Conservation (phyloP, 2,113 vertebrate species). For the Forbesichthys agassizii region DNA sequence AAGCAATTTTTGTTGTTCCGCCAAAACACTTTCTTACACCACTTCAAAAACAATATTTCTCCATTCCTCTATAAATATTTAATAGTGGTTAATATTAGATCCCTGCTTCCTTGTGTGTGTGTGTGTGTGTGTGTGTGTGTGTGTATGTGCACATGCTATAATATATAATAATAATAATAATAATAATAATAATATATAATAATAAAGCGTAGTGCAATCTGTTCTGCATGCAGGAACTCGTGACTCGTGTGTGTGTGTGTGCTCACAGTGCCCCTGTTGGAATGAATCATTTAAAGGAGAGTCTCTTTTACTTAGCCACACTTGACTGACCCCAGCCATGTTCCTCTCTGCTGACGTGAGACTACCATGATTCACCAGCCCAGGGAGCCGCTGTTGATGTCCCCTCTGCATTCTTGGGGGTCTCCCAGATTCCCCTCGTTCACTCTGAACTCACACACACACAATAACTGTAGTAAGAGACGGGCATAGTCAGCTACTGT, state of each 20-base stretch:
- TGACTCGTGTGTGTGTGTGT: constrained; percentile 29
- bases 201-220: not conserved
- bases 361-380: constrained; percentile 50
- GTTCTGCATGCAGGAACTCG: no score
- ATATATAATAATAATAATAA: no score
- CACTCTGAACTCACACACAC: no score
- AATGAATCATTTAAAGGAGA: constrained; percentile 74
- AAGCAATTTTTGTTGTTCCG: constrained; percentile 23
- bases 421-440: no score
- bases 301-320: constrained; percentile 73
- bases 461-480: no score
- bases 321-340: constrained; percentile 55
- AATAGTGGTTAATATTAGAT: constrained; percentile 66
- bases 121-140: constrained; percentile 23
- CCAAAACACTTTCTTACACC: constrained; percentile 26
- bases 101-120: constrained; percentile 22
- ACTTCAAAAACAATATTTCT: no score
- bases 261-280: constrained; percentile 53
- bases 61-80: constrained; percentile 62
- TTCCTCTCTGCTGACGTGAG: constrained; percentile 59
- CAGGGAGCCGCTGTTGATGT: constrained; percentile 8
- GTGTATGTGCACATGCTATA: constrained; percentile 1
- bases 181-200: no score
- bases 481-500: no score
- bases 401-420: not conserved